Conservation (phyloP, 2,797 vertebrate genomes). For the Phrynocephalus guinanensis region DNA sequence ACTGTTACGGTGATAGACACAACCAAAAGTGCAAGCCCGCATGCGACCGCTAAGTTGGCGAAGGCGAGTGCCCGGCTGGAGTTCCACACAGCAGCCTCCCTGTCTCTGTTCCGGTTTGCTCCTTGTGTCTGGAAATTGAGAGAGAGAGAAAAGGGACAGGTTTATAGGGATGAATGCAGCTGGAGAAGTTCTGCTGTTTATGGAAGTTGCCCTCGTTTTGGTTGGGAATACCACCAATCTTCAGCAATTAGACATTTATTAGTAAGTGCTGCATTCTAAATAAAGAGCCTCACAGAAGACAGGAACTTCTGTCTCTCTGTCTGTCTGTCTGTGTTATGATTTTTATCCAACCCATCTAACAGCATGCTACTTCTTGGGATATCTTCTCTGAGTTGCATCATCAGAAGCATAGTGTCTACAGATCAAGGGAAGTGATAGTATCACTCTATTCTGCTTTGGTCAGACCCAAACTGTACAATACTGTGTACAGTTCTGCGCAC, state of each 20-base stretch:
- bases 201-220: background rate
- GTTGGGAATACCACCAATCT: background rate
- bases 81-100: background rate
- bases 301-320: too few species aligned
- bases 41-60: background rate
- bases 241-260: background rate
- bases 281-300: background rate
- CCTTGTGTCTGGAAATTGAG: background rate
- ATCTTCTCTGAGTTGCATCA: too few species aligned
- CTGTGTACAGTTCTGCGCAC: too few species aligned
- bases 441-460: too few species aligned
- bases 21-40: background rate
- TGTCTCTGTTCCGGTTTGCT: background rate
- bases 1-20: background rate
- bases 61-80: background rate
- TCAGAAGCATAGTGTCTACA: too few species aligned
- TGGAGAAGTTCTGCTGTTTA: background rate
- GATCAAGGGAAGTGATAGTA: too few species aligned
- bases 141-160: background rate
- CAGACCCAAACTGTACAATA: too few species aligned
- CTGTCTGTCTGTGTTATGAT: too few species aligned
- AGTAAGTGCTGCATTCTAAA: background rate
- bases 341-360: too few species aligned
- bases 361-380: too few species aligned
- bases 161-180: background rate